Evolutionary conservation across 2,113 vertebrate genomes (phyloP).

Genomic region (Bombycilla garrulus): DNA sequence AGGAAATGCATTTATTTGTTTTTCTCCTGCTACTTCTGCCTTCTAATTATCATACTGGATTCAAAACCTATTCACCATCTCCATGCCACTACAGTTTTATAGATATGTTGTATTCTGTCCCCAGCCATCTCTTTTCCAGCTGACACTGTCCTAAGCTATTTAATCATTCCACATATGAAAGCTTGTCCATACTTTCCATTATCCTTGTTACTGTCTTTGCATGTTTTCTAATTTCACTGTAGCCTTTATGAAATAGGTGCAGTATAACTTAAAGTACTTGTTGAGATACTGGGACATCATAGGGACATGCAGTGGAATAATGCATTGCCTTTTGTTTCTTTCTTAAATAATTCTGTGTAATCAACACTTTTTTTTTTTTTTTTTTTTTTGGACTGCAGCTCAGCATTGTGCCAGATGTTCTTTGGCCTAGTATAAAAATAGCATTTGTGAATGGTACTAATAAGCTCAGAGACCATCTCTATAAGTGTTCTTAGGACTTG

Average conservation of each 20-base stretch:
- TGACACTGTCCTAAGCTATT: rapidly evolving
- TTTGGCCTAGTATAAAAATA: neutral
- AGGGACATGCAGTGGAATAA: neutral
- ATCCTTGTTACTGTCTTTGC: neutral
- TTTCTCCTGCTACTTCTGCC: neutral
- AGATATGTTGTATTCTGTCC: neutral
- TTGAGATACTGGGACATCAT: neutral
- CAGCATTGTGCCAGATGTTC: neutral
- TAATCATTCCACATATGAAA: neutral
- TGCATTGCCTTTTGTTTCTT: neutral
- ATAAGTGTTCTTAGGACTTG: neutral
- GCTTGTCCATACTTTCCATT: neutral
- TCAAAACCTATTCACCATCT: neutral
- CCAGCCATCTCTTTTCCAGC: neutral
- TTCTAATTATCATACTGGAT: neutral
- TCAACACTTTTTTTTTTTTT: neutral
- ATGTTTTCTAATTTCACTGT: neutral
- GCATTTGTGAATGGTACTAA: neutral
- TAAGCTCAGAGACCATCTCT: neutral
- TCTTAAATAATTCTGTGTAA: neutral
- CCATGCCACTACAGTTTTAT: neutral
- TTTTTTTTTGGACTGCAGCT: neutral
- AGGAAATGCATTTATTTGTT: neutral
- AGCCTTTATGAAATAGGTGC: neutral
- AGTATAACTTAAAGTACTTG: neutral